These are phyloP conservation scores for Orgyia antiqua DNA, from an alignment of 2,888 invertebrate genomes.

Conservation along the genomic window DNA sequence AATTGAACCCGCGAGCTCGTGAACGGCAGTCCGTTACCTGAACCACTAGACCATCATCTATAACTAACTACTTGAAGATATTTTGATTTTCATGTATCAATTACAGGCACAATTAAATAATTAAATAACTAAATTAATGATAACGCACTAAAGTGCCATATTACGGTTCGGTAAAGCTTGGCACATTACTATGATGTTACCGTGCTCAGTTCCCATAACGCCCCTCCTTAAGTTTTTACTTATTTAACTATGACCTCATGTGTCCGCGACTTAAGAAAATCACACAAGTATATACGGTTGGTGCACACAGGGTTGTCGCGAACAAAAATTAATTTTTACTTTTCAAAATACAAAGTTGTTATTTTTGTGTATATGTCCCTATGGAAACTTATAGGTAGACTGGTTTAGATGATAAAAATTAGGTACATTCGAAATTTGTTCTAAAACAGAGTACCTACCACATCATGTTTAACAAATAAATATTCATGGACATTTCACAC, in stretches of 20 bases:
- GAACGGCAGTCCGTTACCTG: too few relatives aligned
- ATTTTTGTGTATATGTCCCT: too few relatives aligned
- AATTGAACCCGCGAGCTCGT: too few relatives aligned
- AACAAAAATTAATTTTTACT: constrained; percentile 3
- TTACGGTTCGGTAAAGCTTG: constrained; percentile 62
- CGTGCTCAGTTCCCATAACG: constrained; percentile 78
- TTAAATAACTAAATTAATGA: constrained; percentile 41
- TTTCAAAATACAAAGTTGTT: too few relatives aligned
- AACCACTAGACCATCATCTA: too few relatives aligned
- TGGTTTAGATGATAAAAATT: not conserved
- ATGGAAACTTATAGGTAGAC: too few relatives aligned
- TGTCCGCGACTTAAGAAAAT: constrained; percentile 77
- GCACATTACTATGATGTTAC: constrained; percentile 64
- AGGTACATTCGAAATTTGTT: too few relatives aligned
- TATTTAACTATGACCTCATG: constrained; percentile 77
- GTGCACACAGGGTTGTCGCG: constrained; percentile 50
- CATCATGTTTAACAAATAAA: too few relatives aligned
- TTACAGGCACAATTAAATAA: constrained; percentile 24
- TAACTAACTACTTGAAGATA: too few relatives aligned
- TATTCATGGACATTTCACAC: too few relatives aligned
- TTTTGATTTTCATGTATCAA: too few relatives aligned
- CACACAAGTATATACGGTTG: constrained; percentile 60
- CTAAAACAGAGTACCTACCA: too few relatives aligned
- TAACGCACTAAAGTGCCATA: constrained; percentile 55
- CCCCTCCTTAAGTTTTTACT: constrained; percentile 73